Conservation (phyloP, 2,113 vertebrate species). For the Rafetus swinhoei region DNA sequence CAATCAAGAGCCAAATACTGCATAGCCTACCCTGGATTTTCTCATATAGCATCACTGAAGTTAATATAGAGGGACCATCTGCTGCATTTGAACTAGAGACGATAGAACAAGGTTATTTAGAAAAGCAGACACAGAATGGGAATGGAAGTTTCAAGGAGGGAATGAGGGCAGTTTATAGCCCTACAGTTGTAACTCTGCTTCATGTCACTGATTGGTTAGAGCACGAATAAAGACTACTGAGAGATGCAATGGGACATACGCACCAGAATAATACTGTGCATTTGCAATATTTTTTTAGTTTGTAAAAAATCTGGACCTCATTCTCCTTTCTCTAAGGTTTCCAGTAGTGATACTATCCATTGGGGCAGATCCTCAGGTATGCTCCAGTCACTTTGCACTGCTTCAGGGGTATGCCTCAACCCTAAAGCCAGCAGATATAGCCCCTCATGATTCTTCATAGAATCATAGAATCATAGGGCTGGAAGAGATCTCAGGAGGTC, state of each 20-base stretch:
- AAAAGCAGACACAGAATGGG: neutral
- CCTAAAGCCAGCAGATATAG: too few relatives aligned
- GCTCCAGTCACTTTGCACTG: too few relatives aligned
- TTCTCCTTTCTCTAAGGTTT: too few relatives aligned
- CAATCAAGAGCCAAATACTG: slow-evolving; percentile 4
- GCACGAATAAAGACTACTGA: neutral
- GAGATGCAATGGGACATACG: neutral
- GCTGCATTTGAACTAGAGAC: slow-evolving; percentile 24
- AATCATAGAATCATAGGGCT: too few relatives aligned
- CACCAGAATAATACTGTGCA: too few relatives aligned
- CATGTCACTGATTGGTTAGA: neutral
- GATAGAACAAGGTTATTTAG: neutral
- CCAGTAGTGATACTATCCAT: too few relatives aligned
- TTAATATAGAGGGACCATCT: neutral
- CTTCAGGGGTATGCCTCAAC: too few relatives aligned
- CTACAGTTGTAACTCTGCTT: neutral
- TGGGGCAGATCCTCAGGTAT: too few relatives aligned
- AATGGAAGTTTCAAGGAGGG: neutral
- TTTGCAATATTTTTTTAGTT: too few relatives aligned
- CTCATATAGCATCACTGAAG: slow-evolving; percentile 18
- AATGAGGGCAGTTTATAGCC: neutral
- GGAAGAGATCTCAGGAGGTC: too few relatives aligned
- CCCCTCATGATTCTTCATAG: too few relatives aligned
- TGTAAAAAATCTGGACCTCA: too few relatives aligned
- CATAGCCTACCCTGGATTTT: neutral